Evolutionary conservation across 2,888 invertebrate species (phyloP).

Genomic region (Drosophila limbata): DNA sequence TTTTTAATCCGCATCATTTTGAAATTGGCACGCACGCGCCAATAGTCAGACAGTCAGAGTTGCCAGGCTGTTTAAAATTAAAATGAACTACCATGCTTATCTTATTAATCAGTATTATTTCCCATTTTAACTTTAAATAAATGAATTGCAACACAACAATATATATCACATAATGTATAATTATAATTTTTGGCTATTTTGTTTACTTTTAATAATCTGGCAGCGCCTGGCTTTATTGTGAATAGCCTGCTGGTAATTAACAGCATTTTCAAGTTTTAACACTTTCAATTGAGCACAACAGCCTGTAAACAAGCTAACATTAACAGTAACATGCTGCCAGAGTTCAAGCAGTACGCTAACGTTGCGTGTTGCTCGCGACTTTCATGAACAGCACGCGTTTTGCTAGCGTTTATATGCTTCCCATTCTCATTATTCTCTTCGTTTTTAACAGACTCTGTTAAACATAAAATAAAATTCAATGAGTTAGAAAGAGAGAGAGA

Average conservation of each 20-base stretch:
- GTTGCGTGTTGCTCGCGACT: constrained; percentile 15
- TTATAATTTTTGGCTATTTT: not conserved
- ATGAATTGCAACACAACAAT: not conserved
- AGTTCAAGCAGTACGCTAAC: constrained; percentile 6
- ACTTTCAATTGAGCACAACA: constrained; percentile 16
- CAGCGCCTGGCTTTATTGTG: constrained; percentile 11
- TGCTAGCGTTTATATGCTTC: constrained; percentile 24
- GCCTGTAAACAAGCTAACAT: not conserved
- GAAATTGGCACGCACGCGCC: constrained; percentile 60
- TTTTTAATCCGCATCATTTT: constrained; percentile 58
- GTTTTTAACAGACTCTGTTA: constrained; percentile 46
- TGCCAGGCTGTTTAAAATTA: constrained; percentile 33
- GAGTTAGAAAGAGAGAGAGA: no score
- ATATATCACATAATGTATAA: not conserved
- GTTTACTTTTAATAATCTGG: constrained; percentile 7
- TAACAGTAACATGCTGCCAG: constrained; percentile 11
- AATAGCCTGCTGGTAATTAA: constrained; percentile 9
- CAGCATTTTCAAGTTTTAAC: constrained; percentile 6
- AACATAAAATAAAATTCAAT: constrained; percentile 23
- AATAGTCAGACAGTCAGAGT: constrained; percentile 9
- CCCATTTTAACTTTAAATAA: not conserved
- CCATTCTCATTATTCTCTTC: constrained; percentile 4
- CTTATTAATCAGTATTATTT: not conserved
- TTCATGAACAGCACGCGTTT: constrained; percentile 28
- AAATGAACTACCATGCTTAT: not conserved